Conservation (phyloP, 1,140 invertebrate species). For the Danaus plexippus region DNA sequence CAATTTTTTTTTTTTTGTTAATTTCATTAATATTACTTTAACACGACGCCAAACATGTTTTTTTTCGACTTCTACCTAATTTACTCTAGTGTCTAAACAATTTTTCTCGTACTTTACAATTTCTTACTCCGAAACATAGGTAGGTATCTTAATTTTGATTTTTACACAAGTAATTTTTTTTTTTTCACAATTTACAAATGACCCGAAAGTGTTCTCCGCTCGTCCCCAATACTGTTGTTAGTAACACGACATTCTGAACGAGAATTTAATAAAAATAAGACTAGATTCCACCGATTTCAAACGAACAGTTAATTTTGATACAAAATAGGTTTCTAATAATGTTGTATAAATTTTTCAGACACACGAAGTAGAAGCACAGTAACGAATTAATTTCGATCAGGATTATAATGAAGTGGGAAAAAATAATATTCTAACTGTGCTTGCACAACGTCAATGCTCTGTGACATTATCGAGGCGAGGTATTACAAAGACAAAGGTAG, state of each 20-base stretch:
- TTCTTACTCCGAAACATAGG: slow-evolving; percentile 52
- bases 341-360: too few species aligned
- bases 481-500: slow-evolving; percentile 42
- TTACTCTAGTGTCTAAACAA: slow-evolving; percentile 50
- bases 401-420: too few species aligned
- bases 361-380: too few species aligned
- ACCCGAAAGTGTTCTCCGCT: slow-evolving; percentile 31
- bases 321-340: too few species aligned
- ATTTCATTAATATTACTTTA: slow-evolving; percentile 21
- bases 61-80: slow-evolving; percentile 49
- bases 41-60: slow-evolving; percentile 57
- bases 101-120: slow-evolving; percentile 48
- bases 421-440: slow-evolving; percentile 1
- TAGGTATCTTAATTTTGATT: slow-evolving; percentile 35
- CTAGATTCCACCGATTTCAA: slow-evolving; percentile 64
- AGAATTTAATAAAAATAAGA: slow-evolving; percentile 42
- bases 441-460: slow-evolving; percentile 52
- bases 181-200: slow-evolving; percentile 21
- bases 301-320: slow-evolving; percentile 9
- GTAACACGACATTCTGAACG: slow-evolving; percentile 33
- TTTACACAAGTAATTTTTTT: slow-evolving; percentile 23
- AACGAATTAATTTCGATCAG: too few species aligned
- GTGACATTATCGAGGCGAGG: slow-evolving; percentile 57
- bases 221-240: slow-evolving; percentile 21
- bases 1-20: slow-evolving; percentile 30